These are phyloP conservation scores for Heloderma charlesbogerti DNA, from an alignment of 2,113 vertebrate species.

Conservation along the genomic window DNA sequence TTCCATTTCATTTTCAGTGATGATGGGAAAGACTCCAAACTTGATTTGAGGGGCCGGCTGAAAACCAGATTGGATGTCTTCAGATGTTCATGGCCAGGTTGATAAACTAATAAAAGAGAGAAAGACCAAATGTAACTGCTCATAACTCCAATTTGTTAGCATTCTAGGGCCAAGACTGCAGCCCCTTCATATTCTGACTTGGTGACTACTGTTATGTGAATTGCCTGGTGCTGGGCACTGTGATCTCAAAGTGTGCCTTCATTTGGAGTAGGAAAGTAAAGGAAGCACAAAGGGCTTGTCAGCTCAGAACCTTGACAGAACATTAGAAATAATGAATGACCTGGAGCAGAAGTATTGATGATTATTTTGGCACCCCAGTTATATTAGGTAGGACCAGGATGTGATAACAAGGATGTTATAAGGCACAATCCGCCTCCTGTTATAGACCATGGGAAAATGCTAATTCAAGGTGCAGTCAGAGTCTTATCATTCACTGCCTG, in stretches of 20 bases:
- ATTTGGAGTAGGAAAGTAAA: background rate
- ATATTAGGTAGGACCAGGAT: background rate
- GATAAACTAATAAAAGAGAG: constrained; percentile 66
- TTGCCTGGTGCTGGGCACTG: background rate
- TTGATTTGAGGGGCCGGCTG: background rate
- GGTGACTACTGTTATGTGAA: background rate
- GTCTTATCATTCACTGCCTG: background rate
- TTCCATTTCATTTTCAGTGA: background rate
- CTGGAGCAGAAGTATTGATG: background rate
- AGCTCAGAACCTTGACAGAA: background rate
- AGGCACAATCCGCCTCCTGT: background rate
- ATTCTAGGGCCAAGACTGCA: background rate
- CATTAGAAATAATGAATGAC: background rate
- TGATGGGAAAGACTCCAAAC: background rate
- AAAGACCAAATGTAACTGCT: constrained; percentile 41
- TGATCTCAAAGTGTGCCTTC: background rate
- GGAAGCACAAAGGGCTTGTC: background rate
- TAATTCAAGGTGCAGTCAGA: background rate
- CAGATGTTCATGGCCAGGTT: constrained; percentile 72
- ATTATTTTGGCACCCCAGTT: background rate
- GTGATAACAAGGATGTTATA: too few species aligned
- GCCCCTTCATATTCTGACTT: constrained; percentile 12
- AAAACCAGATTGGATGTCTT: constrained; percentile 46
- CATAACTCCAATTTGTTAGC: background rate
- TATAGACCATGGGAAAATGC: background rate